Evolutionary conservation across 2,797 vertebrate genomes (phyloP), one percentile per base, ranked within the genome.

Genomic region (Hoplostethus atlanticus): DNA sequence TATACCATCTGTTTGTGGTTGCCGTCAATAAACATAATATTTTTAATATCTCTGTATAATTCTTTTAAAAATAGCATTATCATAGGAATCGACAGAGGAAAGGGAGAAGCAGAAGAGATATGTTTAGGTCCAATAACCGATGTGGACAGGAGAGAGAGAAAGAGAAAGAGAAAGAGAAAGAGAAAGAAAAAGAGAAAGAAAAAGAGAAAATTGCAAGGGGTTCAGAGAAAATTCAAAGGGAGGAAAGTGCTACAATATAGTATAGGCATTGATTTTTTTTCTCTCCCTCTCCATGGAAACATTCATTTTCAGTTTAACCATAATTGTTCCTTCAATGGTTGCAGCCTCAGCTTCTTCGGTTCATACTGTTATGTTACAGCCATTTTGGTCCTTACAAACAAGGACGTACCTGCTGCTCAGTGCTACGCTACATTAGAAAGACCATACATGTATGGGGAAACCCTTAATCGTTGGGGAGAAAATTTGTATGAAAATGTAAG

Each of bases 1-100:
- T 70, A 80, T 85, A 78, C 52, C 48, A 69, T 84, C 75, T 76
- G 73, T 76, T 76, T 48, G 72, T 88, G 68, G 74, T 81, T 79
- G 71, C 68, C 65, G 50, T 64, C 67, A 79, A 68, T 64, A 77
- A 85, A 77, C 21, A 55, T 68, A 40, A 16, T 52, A 46, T 71
- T 68, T 68, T 63, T 54, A 66, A 87, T 80, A 80, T 78, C 50
- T 87, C 73, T 89, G 67, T 75, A 81, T 84, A 82, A 47, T 61
- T 88, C 25, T 81, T 85, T 88, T 72, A 82, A 94, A 90, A 92
- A 92, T 88, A 90, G 74, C 68, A 62, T 86, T 47, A 60, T 87
- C 55, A 76, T 69, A 71, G 54, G 71, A 83, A 86, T 53, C 42
- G 66, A 81, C 30, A 80, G 68, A 76, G 64, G 65, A 79, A 62